Evolutionary conservation across 1,140 invertebrate genomes (phyloP), one percentile per base, ranked within the genome.

Genomic region (Babylonia areolata): DNA sequence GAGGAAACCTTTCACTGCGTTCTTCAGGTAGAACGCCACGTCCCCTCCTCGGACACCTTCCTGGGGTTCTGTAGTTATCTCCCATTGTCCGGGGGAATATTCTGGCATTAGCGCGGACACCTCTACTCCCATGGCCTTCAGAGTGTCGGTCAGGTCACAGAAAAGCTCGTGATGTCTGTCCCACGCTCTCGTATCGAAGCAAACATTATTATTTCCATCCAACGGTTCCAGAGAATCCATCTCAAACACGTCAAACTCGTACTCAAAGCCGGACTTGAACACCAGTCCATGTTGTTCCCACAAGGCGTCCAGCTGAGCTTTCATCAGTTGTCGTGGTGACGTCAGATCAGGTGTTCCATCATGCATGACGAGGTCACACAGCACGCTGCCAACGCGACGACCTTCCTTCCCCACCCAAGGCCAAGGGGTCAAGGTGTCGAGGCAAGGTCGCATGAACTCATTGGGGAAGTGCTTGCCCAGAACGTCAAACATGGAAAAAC

Each of bases 41-140:
- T 87, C 87, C 15, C 71, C 87, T 33, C 83, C 79, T 28, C 35
- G 28, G 31, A 87, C 79, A 23, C 87, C 87, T 31, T 85, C 80
- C n/a, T 85, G 11, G 1, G 87, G 87, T 1, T 71, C 51, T 12
- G 84, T 85, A 28, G 87, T 87, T 17, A 87, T 33, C 80, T 87
- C 87, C 80, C 84, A 87, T 58, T 87, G 87, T 1, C 73, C 87
- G 3, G 69, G 39, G 1, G 64, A 35, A 31, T 82, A 69, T 33
- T 87, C 87, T 28, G 87, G 31, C 84, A 81, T 73, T 20, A 85
- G 39, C 2, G 87, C 35, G 31, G 80, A 51, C 39, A 87, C 40
- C 51, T 69, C 64, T 17, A 85, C 64, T 6, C 84, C 84, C 46
- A 84, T 81, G 12, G 31, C 31, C n/a, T 85, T 40, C 0, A 87